Conservation (phyloP, 2,113 vertebrate species). For the Nestor notabilis region DNA sequence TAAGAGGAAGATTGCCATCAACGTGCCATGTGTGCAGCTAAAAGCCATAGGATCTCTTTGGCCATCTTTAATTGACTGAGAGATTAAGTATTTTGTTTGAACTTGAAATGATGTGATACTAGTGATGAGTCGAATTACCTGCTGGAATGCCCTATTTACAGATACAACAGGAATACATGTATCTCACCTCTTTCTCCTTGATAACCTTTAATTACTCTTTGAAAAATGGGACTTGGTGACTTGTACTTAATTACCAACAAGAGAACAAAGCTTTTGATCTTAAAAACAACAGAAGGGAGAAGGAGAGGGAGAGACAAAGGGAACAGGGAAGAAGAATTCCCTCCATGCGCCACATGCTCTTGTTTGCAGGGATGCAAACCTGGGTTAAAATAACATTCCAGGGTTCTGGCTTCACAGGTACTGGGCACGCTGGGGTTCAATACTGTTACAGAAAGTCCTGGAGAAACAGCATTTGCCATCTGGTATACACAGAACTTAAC, state of each 20-base stretch:
- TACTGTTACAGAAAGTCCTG: background rate
- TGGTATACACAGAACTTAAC: background rate
- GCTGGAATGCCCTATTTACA: background rate
- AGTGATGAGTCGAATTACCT: background rate
- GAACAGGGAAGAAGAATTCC: background rate
- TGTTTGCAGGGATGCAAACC: background rate
- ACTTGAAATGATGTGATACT: background rate
- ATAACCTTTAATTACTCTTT: slow-evolving; percentile 46
- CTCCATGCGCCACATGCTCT: fast-evolving
- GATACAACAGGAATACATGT: background rate
- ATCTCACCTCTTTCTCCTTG: background rate
- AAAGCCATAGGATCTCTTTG: background rate
- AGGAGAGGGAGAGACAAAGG: background rate
- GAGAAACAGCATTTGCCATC: background rate
- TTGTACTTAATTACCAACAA: slow-evolving; percentile 10
- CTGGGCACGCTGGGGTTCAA: background rate
- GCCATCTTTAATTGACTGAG: background rate
- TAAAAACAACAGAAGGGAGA: background rate
- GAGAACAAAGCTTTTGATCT: background rate
- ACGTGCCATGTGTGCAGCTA: fast-evolving
- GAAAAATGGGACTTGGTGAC: background rate
- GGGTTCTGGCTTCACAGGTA: background rate
- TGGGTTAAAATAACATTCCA: fast-evolving
- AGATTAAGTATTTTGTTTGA: background rate
- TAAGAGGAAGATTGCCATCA: background rate